phyloP scores from a whole-genome alignment of 2,113 vertebrate genomes.

The Corapipo altera region DNA sequence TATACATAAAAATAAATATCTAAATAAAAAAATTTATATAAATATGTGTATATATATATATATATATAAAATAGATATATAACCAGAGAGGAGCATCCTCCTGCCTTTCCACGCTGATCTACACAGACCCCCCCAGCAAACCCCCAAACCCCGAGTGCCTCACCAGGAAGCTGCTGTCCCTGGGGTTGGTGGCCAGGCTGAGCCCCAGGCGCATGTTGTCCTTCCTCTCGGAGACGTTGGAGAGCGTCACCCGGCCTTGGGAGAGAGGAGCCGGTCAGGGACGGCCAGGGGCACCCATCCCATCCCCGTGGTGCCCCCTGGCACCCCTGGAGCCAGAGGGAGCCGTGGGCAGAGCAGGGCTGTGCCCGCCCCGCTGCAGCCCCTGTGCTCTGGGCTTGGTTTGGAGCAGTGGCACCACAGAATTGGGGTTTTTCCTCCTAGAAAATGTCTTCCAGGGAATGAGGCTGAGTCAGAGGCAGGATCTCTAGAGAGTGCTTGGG shows the following conservation, averaged over 20 bases:
- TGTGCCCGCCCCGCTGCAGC: too few relatives aligned
- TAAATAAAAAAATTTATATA: too few relatives aligned
- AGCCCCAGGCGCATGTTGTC: constrained; percentile 98
- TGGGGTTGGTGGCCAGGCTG: constrained; percentile 89
- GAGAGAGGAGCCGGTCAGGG: not conserved
- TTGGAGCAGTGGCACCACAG: not conserved
- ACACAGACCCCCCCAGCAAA: too few relatives aligned
- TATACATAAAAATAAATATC: too few relatives aligned
- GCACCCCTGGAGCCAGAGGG: not conserved
- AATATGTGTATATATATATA: too few relatives aligned
- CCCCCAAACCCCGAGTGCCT: not conserved
- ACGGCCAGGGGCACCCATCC: not conserved
- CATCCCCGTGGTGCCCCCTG: fast-evolving
- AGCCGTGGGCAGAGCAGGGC: not conserved
- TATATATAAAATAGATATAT: too few relatives aligned
- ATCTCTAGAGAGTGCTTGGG: not conserved
- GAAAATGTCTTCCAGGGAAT: not conserved
- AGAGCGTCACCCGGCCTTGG: constrained; percentile 93
- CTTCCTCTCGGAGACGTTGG: constrained; percentile 94
- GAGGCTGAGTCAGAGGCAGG: not conserved
- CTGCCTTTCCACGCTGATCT: not conserved
- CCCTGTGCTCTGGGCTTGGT: not conserved
- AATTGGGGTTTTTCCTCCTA: not conserved
- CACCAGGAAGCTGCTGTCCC: constrained; percentile 97
- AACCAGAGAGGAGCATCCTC: not conserved